Percentiles rank a stretch among this genome's conserved stretches.
phyloP scores from a whole-genome alignment of 2,113 vertebrate genomes.

The Marmota flaviventris region DNA sequence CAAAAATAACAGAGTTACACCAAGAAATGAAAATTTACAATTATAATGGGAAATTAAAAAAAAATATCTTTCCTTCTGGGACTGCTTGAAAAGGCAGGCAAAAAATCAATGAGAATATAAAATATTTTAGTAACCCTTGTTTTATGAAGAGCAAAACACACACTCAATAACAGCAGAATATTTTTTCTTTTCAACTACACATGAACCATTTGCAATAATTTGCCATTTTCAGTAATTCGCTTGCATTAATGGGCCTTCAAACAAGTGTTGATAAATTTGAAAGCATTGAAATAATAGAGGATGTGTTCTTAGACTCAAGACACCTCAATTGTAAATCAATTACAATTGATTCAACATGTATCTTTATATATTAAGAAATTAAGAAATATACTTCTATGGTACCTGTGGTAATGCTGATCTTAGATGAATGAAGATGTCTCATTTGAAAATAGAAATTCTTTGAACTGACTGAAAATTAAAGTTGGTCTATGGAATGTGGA shows the following conservation, averaged over 20 bases:
- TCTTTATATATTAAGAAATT: neutral
- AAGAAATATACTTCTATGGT: neutral
- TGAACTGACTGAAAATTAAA: neutral
- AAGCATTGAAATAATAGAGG: neutral
- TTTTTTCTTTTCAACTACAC: neutral
- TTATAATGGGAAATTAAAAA: neutral
- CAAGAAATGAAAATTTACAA: neutral
- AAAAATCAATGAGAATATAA: neutral
- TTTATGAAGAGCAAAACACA: neutral
- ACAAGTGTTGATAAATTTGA: neutral
- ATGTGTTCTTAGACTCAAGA: neutral
- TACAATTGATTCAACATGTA: neutral
- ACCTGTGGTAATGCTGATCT: neutral
- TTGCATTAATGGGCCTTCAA: neutral
- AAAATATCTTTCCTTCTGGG: neutral
- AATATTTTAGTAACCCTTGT: neutral
- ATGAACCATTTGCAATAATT: neutral
- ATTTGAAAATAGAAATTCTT: conserved; percentile 20
- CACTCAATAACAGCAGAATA: neutral
- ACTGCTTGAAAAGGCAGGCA: neutral
- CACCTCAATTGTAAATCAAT: neutral
- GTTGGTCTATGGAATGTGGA: neutral
- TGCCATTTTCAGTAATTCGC: neutral
- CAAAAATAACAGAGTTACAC: neutral
- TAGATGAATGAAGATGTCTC: neutral